These are phyloP conservation scores for Melanotaenia maccullochi DNA, from an alignment of 2,797 vertebrate genomes.

Conservation along the genomic window DNA sequence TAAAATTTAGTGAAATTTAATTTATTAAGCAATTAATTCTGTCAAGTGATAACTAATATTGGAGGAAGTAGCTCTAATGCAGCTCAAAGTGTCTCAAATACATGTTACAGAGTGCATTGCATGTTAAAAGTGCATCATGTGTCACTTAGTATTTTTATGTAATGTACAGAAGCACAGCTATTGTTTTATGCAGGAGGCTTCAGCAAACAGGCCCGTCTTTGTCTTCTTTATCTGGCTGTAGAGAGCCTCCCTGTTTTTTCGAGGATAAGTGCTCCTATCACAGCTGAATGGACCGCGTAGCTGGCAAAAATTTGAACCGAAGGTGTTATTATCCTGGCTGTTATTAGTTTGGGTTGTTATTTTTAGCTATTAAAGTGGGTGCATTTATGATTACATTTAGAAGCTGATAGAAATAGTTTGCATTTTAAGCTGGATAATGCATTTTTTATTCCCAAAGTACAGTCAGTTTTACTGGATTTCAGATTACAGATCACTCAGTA, in stretches of 20 bases:
- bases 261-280: constrained; percentile 46
- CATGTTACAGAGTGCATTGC: background rate
- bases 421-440: background rate
- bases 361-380: background rate
- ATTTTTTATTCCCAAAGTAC: background rate
- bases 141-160: background rate
- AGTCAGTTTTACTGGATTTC: background rate
- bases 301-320: constrained; percentile 59
- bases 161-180: background rate
- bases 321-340: constrained; percentile 36
- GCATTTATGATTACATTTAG: background rate
- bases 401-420: background rate
- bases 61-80: background rate
- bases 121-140: background rate
- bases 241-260: constrained; percentile 24
- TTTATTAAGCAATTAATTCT: background rate
- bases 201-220: constrained; percentile 25
- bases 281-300: constrained; percentile 18
- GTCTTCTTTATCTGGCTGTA: constrained; percentile 43
- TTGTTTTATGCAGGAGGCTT: background rate
- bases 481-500: background rate
- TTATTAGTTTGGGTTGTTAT: constrained; percentile 20
- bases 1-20: background rate
- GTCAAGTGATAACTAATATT: background rate
- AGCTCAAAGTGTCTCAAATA: background rate